Evolutionary conservation across 2,888 invertebrate genomes (phyloP).

Genomic region (Amblyjoppa fuscipennis): DNA sequence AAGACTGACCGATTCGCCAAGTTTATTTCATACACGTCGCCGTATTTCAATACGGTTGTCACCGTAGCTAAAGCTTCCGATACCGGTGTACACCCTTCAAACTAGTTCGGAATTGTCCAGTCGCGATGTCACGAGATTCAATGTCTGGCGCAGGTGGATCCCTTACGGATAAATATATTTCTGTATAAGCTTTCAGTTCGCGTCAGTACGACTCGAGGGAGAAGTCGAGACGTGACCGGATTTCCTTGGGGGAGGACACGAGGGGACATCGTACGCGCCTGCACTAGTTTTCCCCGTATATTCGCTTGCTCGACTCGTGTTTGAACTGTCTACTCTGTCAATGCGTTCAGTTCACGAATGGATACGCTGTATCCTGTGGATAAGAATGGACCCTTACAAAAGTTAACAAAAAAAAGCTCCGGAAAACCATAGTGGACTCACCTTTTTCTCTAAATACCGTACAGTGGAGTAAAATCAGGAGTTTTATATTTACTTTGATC

Average conservation of each 20-base stretch:
- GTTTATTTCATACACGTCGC: not conserved
- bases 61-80: not conserved
- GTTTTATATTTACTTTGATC: not conserved
- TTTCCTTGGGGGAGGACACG: slow-evolving; percentile 47
- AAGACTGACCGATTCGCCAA: not conserved
- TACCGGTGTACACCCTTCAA: slow-evolving; percentile 1
- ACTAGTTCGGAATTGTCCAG: slow-evolving; percentile 4
- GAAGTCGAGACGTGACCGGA: slow-evolving; percentile 45
- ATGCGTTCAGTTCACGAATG: not conserved
- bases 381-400: not conserved
- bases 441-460: not conserved
- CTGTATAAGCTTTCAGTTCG: slow-evolving; percentile 3
- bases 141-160: slow-evolving; percentile 5
- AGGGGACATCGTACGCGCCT: not conserved
- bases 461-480: not conserved
- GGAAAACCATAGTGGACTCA: not conserved
- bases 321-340: not conserved
- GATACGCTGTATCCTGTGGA: not conserved
- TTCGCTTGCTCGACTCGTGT: slow-evolving; percentile 10
- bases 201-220: slow-evolving; percentile 16
- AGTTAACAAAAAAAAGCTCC: not conserved
- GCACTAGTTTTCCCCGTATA: slow-evolving; percentile 4
- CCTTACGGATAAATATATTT: slow-evolving; percentile 30
- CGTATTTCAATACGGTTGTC: slow-evolving; percentile 19
- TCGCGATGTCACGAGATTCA: slow-evolving; percentile 13